Base-by-base conservation (phyloP, 2,113 vertebrate genomes). In the Xyrauchen texanus region DNA sequence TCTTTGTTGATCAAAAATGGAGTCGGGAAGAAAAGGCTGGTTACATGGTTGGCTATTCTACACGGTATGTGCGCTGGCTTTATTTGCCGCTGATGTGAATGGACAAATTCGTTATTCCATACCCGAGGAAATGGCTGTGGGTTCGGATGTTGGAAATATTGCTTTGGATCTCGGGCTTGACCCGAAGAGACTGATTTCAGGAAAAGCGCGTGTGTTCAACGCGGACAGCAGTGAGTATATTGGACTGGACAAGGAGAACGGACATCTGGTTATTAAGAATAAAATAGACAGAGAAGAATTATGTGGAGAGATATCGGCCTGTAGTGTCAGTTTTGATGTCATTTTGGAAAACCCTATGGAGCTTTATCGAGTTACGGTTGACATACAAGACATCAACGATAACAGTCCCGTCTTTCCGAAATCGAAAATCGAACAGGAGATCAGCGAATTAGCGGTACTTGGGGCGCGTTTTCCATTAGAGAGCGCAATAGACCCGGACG, bases 111-210 rank as follows among this genome's bases (percentile, higher is more conserved):
- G 81, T 71, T 86, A 84, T 72, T 82, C 85, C 6, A 81, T 86
- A 12, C 80, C 85, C 2, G 85, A 86, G 49, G 78, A 86, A 65
- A 82, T 84, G 81, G 0, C 65, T 5, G 78, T 80, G 44, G 80
- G 89, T 1, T 71, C 90, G 76, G 87, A 91, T 82, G 90, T 95
- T 45, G 93, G 90, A 16, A 89, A 90, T 76, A 80, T 92, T 11
- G 86, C 91, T 5, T 88, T 92, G 52, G 93, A 94, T 83, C 82
- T 95, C 78, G 93, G 93, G 21, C 86, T 95, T 8, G 88, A 90
- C 75, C 83, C 89, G 57, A 82, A 79, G 53, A 71, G 85, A 47
- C 85, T 52, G 91, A 92, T 44, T 84, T 93, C 78, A 87, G 90
- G 11, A 81, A 90, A 84, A 88, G 92, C 83, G 90, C 92, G 91